Percentiles rank a stretch among this genome's conserved stretches.
Evolutionary conservation across 30 jellyfish, hydroid and myxozoan genomes (phyloP).

Genomic region (Aurelia coerulea): DNA sequence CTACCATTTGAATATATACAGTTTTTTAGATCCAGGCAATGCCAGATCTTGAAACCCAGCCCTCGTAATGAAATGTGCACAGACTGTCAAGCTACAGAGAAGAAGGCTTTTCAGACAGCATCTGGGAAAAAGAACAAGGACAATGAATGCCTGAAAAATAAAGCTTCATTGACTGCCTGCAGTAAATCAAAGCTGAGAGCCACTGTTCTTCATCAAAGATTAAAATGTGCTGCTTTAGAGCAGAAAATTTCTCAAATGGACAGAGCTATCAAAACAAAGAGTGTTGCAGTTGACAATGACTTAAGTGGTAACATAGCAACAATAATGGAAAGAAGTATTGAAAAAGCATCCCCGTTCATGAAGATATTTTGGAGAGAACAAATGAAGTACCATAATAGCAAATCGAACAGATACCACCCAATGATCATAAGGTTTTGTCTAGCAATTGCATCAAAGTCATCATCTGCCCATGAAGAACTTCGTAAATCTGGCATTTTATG

Average conservation of each 20-base stretch:
- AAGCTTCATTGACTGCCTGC: not conserved
- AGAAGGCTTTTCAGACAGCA: too few species aligned
- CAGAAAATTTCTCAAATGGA: constrained; percentile 4
- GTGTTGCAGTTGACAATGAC: constrained; percentile 5
- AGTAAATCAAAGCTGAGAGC: not conserved
- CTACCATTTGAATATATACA: too few species aligned
- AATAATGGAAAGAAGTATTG: constrained; percentile 6
- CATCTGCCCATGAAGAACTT: constrained; percentile 59
- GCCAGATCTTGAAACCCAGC: not conserved
- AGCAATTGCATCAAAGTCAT: constrained; percentile 59
- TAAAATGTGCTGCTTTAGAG: not conserved
- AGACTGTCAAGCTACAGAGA: too few species aligned
- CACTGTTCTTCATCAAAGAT: not conserved
- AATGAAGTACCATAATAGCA: not conserved
- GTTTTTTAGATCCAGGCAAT: not conserved
- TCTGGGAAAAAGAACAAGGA: not conserved
- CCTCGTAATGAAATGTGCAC: too few species aligned
- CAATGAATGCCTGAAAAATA: not conserved
- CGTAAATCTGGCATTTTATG: constrained; percentile 37
- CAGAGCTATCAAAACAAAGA: not conserved
- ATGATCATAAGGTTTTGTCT: constrained; percentile 58
- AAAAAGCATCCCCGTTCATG: constrained; percentile 50
- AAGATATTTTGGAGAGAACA: constrained; percentile 55
- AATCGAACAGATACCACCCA: constrained; percentile 39
- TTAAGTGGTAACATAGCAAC: not conserved